Conservation (phyloP, 92 coral and sea anemone genomes). For the Zoanthus sansibaricus region DNA sequence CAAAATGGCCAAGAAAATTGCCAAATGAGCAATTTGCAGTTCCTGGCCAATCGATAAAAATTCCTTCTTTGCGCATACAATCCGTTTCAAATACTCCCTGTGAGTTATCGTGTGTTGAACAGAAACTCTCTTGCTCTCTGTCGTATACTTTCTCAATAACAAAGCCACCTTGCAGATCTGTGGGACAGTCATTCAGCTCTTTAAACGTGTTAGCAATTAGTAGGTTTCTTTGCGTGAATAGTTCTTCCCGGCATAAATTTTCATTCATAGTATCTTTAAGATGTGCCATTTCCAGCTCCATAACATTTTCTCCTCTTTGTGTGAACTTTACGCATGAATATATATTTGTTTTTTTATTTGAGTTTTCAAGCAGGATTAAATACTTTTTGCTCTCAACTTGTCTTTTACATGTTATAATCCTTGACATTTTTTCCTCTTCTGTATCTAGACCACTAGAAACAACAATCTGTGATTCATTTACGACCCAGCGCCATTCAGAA, state of each 20-base stretch:
- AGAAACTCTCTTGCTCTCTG: constrained; percentile 45
- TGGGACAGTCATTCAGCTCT: constrained; percentile 72
- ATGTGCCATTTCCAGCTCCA: constrained; percentile 54
- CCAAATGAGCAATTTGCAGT: constrained; percentile 56
- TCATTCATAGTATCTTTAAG: constrained; percentile 27
- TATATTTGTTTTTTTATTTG: background rate
- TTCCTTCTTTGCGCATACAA: constrained; percentile 77
- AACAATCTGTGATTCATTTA: constrained; percentile 20
- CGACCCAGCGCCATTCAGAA: constrained; percentile 40
- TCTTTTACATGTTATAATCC: constrained; percentile 26
- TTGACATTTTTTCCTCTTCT: background rate
- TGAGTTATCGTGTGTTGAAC: constrained; percentile 45
- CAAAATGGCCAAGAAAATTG: constrained; percentile 25
- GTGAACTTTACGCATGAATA: constrained; percentile 64
- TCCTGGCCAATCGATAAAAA: constrained; percentile 55
- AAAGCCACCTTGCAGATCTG: constrained; percentile 68
- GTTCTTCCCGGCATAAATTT: constrained; percentile 48
- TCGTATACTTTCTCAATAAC: constrained; percentile 66
- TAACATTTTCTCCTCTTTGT: constrained; percentile 67
- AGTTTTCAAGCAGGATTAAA: background rate
- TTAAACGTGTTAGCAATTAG: constrained; percentile 57
- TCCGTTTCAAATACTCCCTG: constrained; percentile 74
- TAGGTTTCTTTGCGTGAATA: constrained; percentile 36
- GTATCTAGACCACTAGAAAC: constrained; percentile 19
- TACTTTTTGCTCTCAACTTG: constrained; percentile 11